A percentile compares a stretch with the other conserved stretches of the same genome.
Conservation (phyloP, 2,113 vertebrate genomes). For the Salvator merianae region DNA sequence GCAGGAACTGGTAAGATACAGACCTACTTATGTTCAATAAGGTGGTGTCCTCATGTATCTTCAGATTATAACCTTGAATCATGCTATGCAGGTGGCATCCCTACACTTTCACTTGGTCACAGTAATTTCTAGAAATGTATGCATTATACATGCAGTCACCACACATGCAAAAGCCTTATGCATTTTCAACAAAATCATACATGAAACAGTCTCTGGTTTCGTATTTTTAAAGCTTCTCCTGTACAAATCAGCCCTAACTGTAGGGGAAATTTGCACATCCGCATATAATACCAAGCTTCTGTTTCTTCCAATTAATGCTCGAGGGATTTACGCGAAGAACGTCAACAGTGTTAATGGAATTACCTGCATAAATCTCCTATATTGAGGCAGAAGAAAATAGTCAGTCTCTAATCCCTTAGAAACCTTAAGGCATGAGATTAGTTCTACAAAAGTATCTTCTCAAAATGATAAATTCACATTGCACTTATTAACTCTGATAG, state of each 20-base stretch:
- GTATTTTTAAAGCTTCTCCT: not conserved
- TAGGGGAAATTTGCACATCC: conserved; percentile 4
- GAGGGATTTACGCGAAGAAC: conserved; percentile 46
- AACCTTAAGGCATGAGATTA: conserved; percentile 50
- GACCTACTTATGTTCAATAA: not conserved
- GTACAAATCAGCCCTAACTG: not conserved
- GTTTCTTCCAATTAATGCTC: conserved; percentile 37
- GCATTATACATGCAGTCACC: not conserved
- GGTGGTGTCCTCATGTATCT: not conserved
- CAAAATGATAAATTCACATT: conserved; percentile 37
- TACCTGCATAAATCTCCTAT: conserved; percentile 45
- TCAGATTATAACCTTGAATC: not conserved
- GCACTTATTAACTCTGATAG: conserved; percentile 50
- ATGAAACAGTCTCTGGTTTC: not conserved
- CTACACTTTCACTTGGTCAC: not conserved
- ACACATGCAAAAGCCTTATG: not conserved
- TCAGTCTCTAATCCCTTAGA: conserved; percentile 30
- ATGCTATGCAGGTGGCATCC: not conserved
- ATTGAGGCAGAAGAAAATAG: not conserved
- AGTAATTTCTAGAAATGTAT: not conserved
- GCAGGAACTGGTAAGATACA: not conserved
- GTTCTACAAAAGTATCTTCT: conserved; percentile 47
- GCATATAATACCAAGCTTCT: conserved; percentile 24
- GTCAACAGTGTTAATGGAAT: conserved; percentile 64
- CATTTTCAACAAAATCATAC: not conserved